Conservation (phyloP, 1,140 invertebrate genomes). For the Diabrotica virgifera region DNA sequence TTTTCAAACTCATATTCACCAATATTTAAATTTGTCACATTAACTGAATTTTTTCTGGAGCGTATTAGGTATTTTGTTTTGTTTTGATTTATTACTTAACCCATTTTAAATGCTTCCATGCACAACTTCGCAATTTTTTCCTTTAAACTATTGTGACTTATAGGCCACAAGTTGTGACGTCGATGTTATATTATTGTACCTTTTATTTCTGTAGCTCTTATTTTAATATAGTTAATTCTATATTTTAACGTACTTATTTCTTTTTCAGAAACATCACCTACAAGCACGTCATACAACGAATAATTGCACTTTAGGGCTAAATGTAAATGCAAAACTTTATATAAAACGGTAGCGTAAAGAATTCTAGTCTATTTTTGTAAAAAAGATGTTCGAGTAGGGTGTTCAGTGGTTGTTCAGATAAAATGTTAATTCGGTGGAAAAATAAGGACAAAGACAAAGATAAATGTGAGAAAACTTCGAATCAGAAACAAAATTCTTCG, state of each 20-base stretch:
- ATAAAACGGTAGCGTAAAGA: slow-evolving; percentile 6
- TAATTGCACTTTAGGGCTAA: not conserved
- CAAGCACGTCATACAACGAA: not conserved
- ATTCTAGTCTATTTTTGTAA: not conserved
- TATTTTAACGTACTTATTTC: not conserved
- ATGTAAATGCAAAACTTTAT: slow-evolving; percentile 7
- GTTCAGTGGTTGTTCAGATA: not conserved
- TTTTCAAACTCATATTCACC: too few relatives aligned
- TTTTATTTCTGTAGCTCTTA: too few relatives aligned
- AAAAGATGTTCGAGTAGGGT: not conserved
- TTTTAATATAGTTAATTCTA: too few relatives aligned
- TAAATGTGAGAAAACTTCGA: slow-evolving; percentile 44
- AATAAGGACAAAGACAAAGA: slow-evolving; percentile 49
- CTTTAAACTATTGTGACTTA: too few relatives aligned
- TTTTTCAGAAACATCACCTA: slow-evolving; percentile 3
- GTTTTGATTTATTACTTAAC: too few relatives aligned
- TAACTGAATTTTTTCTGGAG: too few relatives aligned
- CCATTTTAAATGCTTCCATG: too few relatives aligned
- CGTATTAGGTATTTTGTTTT: too few relatives aligned
- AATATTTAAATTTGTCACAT: too few relatives aligned
- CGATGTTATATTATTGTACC: too few relatives aligned
- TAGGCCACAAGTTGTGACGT: too few relatives aligned
- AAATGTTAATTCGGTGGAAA: slow-evolving; percentile 49
- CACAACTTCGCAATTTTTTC: too few relatives aligned
- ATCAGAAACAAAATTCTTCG: slow-evolving; percentile 38